Evolutionary conservation across 1,140 invertebrate species (phyloP).

Genomic region (Antheraea pernyi): DNA sequence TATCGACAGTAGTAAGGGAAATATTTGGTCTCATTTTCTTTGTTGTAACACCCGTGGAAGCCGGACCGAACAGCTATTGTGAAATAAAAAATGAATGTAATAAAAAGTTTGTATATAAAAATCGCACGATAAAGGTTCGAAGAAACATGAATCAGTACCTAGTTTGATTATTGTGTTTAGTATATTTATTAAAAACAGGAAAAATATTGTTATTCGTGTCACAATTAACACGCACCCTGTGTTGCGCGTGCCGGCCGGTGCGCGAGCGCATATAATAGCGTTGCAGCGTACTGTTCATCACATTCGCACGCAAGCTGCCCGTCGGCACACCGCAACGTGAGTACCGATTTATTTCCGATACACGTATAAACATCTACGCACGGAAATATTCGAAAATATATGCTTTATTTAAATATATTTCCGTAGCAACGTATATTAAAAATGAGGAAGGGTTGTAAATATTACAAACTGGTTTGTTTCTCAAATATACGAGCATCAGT

Average conservation of each 20-base stretch:
- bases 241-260: slow-evolving; percentile 24
- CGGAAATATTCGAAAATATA: not conserved
- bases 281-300: slow-evolving; percentile 30
- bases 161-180: not conserved
- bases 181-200: slow-evolving; percentile 8
- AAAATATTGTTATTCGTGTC: slow-evolving; percentile 17
- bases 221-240: slow-evolving; percentile 47
- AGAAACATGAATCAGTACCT: not conserved
- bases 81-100: not conserved
- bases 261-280: slow-evolving; percentile 60
- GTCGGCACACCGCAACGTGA: slow-evolving; percentile 45
- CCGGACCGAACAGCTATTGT: too few relatives aligned
- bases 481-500: too few relatives aligned
- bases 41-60: too few relatives aligned
- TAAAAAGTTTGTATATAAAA: not conserved
- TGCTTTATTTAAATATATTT: too few relatives aligned
- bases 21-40: too few relatives aligned
- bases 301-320: slow-evolving; percentile 53
- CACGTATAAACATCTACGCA: not conserved
- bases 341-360: slow-evolving; percentile 29
- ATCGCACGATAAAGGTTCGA: not conserved
- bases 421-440: too few relatives aligned
- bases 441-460: too few relatives aligned
- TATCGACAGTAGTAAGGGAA: too few relatives aligned
- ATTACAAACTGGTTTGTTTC: too few relatives aligned